Conservation (phyloP, 2,797 vertebrate genomes). For the Parauchenoglanis punctatus region DNA sequence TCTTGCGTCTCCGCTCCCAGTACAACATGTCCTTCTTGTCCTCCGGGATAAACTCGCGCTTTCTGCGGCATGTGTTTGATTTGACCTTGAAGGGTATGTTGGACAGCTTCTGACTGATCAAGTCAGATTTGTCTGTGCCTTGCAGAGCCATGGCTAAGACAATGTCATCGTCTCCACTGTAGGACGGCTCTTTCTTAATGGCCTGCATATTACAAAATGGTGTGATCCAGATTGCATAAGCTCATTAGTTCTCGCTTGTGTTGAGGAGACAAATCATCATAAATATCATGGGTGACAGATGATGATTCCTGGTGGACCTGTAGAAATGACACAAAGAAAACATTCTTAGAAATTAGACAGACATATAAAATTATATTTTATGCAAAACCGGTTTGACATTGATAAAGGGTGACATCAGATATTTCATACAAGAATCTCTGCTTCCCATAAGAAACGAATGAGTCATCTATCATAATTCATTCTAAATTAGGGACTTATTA, state of each 20-base stretch:
- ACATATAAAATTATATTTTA: not conserved
- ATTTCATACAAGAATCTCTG: not conserved
- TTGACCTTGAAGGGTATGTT: slow-evolving; percentile 78
- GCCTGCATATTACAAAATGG: slow-evolving; percentile 82
- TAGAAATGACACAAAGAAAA: slow-evolving; percentile 41
- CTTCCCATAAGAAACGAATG: slow-evolving; percentile 26
- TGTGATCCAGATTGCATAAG: slow-evolving; percentile 59
- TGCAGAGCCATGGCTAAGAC: slow-evolving; percentile 81
- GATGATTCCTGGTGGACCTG: slow-evolving; percentile 51
- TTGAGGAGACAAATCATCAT: slow-evolving; percentile 40
- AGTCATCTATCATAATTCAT: slow-evolving; percentile 37
- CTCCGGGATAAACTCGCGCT: slow-evolving; percentile 94
- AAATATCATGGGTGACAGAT: slow-evolving; percentile 36
- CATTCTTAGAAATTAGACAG: slow-evolving; percentile 24
- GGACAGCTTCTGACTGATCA: slow-evolving; percentile 74
- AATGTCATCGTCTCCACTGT: slow-evolving; percentile 78
- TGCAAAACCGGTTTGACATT: not conserved
- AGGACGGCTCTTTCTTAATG: slow-evolving; percentile 87
- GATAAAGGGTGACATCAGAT: not conserved
- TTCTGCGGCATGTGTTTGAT: slow-evolving; percentile 81
- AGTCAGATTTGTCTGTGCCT: slow-evolving; percentile 77
- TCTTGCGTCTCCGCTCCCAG: slow-evolving; percentile 96
- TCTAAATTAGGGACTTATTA: slow-evolving; percentile 23
- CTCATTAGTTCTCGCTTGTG: slow-evolving; percentile 58
- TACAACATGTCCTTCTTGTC: slow-evolving; percentile 95